phyloP scores from a whole-genome alignment of 2,113 vertebrate genomes.

The Lampris megalopsis region DNA sequence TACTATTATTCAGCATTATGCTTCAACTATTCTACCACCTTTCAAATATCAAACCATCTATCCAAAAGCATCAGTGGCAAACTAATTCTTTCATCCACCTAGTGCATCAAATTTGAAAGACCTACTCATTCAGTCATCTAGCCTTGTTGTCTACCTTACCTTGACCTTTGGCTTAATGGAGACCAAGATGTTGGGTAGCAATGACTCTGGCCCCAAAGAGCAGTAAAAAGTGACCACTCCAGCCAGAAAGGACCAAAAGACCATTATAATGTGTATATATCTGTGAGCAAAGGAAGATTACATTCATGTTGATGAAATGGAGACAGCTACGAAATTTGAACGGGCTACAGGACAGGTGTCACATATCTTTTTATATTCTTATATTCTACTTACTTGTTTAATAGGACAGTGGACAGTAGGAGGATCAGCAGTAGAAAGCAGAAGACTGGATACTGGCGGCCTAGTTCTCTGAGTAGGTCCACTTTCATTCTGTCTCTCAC shows the following conservation, averaged over 20 bases:
- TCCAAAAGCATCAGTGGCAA: too few relatives aligned
- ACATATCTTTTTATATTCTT: not conserved
- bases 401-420: conserved; percentile 86
- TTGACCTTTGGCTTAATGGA: conserved; percentile 91
- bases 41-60: too few relatives aligned
- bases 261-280: conserved; percentile 93
- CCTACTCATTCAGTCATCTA: not conserved
- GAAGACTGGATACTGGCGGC: conserved; percentile 92
- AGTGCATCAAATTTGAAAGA: too few relatives aligned
- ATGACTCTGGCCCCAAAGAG: conserved; percentile 89
- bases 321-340: not conserved
- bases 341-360: not conserved
- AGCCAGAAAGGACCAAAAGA: conserved; percentile 97
- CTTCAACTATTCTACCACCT: too few relatives aligned
- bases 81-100: too few relatives aligned
- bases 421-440: conserved; percentile 89
- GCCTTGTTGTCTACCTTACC: conserved; percentile 73
- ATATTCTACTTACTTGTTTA: conserved; percentile 85
- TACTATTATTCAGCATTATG: too few relatives aligned
- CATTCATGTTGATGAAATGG: not conserved
- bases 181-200: conserved; percentile 91
- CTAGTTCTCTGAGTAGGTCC: conserved; percentile 85
- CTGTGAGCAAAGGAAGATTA: conserved; percentile 71
- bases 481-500: conserved; percentile 81
- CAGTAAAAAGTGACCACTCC: conserved; percentile 94